Base-by-base conservation (phyloP, 2,888 invertebrate genomes). In the Liopterus haemorrhoidalis region DNA sequence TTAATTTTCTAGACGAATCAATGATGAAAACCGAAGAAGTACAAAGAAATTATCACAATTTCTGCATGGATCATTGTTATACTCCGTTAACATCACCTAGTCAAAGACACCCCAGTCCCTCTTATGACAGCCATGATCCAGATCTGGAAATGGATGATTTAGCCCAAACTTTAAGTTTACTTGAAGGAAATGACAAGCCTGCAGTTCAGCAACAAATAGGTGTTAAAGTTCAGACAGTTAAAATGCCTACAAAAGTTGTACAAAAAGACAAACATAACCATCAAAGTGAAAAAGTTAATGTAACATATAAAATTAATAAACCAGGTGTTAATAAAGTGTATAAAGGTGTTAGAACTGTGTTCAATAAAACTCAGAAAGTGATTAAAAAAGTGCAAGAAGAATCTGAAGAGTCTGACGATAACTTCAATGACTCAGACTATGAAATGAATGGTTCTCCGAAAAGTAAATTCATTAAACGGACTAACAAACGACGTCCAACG, bases 1-100 rank as follows among this genome's bases (percentile, higher is more conserved):
- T 38, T 33, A 32, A 42, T 42, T 46, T 48, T 46, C 24, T 22
- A 49, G 48, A 50, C 22, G 46, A 48, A 30, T 33, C 50, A 39
- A 41, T 66, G 64, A 41, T 63, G 67, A 72, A 73, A 57, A 71
- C 73, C 18, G 71, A 75, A 59, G 74, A 70, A 54, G 54, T 68
- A 16, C 58, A 61, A 22, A 57, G 63, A 39, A 65, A 67, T 53
- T 56, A 69, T 30, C 70, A 79, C 46, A 72, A 78, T 57, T 77
- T 83, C 55, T 78, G 78, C 59, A 78, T 87, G 69, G 88, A 88
- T 64, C 88, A 89, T 60, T 87, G 87, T 60, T 88, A 88, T 55
- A 87, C 87, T 31, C 76, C 80, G 32, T 73, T 79, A 24, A 80
- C 76, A 21, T 81, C 82, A 44, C 79, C 82, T 20, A 75, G 75